Base-by-base conservation (phyloP, 2,888 invertebrate genomes). In the Leptinotarsa juncta region DNA sequence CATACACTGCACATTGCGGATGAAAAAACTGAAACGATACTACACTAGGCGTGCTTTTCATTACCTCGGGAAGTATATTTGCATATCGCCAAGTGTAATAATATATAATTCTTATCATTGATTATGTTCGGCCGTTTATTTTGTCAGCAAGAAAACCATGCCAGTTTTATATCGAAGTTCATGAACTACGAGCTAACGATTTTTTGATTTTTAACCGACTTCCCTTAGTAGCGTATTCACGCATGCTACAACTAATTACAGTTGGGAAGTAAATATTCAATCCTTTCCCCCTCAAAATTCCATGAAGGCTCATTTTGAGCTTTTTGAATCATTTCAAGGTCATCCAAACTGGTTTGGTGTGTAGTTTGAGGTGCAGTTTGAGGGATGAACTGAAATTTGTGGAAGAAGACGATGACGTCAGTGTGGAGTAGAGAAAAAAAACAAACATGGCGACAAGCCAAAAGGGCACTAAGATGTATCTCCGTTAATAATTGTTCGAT, bases 81-180 rank as follows among this genome's bases (percentile, higher is more conserved):
- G 62, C 42, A 62, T 62, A 62, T 42, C 62, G 62, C 62, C 62
- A 62, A 62, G 62, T 62, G 18, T 62, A 62, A 62, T 62, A 42
- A 62, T 42, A 26, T n/a, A 62, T 62, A n/a, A 62, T 26, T 42
- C 62, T 42, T 32, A 62, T 62, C 62, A 42, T 62, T n/a, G 42
- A 42, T 62, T 42, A 62, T 32, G 62, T 62, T 42, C n/a, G 42
- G 3, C 32, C 62, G 62, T 62, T 62, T 42, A 62, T 62, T 62
- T 62, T 1, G 3, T 62, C 7, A 32, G 32, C 42, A 42, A 62
- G 62, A 42, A 62, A n/a, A 32, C 62, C 15, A 20, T n/a, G n/a
- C 2, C 32, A 7, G 62, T n/a, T 26, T 32, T 4, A 62, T 42
- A 32, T n/a, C 12, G 62, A 42, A 62, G 62, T 62, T 62, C 62